Conservation (phyloP, 2,888 invertebrate species). For the Yponomeuta malinellus region DNA sequence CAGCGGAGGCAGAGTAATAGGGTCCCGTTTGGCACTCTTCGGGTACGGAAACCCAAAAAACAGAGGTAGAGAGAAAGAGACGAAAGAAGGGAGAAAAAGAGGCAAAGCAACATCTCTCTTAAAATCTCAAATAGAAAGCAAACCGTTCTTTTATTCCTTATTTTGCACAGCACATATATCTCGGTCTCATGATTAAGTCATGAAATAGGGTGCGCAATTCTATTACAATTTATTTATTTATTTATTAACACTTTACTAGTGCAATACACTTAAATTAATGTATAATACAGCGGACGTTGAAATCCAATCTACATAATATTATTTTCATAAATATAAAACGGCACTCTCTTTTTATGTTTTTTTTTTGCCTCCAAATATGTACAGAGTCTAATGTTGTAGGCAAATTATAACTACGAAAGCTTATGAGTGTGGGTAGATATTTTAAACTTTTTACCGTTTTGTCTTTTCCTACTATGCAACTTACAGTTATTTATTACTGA, state of each 20-base stretch:
- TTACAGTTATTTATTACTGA: too few species aligned
- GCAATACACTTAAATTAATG: too few species aligned
- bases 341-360: not conserved
- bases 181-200: conserved; percentile 15
- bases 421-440: not conserved
- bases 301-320: conserved; percentile 6
- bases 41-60: too few species aligned
- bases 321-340: not conserved
- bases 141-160: not conserved
- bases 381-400: not conserved
- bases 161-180: not conserved
- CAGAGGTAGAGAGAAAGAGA: too few species aligned
- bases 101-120: too few species aligned
- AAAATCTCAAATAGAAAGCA: not conserved
- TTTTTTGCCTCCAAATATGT: not conserved
- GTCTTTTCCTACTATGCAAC: not conserved
- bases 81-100: too few species aligned
- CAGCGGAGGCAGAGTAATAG: too few species aligned
- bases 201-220: not conserved
- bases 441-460: not conserved
- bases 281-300: not conserved
- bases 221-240: not conserved
- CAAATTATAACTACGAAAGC: not conserved
- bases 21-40: too few species aligned
- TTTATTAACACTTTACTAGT: too few species aligned